Conservation (phyloP, 1,140 invertebrate species). For the Psix sp. region DNA sequence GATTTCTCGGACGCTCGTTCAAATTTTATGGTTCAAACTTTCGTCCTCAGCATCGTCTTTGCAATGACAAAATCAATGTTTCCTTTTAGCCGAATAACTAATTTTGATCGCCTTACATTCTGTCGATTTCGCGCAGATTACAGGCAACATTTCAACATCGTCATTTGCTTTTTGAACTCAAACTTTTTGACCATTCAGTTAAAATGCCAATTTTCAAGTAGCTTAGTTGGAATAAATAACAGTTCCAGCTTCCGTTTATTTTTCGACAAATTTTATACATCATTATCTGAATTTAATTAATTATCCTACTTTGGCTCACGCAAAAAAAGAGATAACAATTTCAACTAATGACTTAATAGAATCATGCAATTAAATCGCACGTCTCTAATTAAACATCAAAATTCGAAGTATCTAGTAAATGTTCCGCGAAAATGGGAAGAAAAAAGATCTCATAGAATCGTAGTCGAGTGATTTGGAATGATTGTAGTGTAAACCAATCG, state of each 20-base stretch:
- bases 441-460: constrained; percentile 12
- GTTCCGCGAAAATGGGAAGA: constrained; percentile 12
- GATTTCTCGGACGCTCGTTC: constrained; percentile 28
- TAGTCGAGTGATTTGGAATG: constrained; percentile 10
- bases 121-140: constrained; percentile 2
- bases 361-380: constrained; percentile 10
- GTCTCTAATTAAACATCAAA: constrained; percentile 9
- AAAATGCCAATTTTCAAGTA: no score
- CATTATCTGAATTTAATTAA: no score
- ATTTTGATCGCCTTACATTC: constrained; percentile 4
- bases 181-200: no score
- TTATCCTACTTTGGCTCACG: no score
- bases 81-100: constrained; percentile 12
- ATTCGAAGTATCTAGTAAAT: constrained; percentile 12
- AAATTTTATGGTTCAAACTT: constrained; percentile 30
- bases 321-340: no score
- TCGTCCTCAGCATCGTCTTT: background rate
- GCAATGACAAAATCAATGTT: constrained; percentile 5
- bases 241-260: no score
- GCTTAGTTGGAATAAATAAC: no score
- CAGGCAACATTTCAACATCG: no score
- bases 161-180: no score
- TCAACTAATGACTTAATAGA: constrained; percentile 23
- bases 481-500: constrained; percentile 28
- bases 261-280: no score